These are phyloP conservation scores for Sycophila sp. DNA, from an alignment of 1,140 invertebrate species.

Conservation along the genomic window DNA sequence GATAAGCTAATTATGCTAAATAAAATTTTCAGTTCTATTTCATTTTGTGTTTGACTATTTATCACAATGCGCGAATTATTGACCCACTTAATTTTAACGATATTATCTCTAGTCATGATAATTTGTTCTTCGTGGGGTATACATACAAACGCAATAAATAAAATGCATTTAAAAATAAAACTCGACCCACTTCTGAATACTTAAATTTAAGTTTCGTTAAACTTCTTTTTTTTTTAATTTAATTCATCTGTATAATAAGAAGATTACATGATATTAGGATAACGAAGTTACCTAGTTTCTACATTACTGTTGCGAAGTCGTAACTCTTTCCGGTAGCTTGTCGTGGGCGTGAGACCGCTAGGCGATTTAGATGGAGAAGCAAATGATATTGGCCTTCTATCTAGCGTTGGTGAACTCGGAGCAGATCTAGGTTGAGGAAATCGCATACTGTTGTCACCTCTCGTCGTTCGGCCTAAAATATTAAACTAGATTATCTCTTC, in stretches of 20 bases:
- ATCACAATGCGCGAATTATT: too few species aligned
- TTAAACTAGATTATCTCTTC: not conserved
- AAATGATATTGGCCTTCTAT: conserved; percentile 63
- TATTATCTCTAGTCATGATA: not conserved
- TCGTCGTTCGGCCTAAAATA: conserved; percentile 59
- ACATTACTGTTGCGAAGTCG: conserved; percentile 59
- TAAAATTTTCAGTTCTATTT: too few species aligned
- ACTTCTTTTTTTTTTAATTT: not conserved
- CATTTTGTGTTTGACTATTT: too few species aligned
- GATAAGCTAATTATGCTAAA: too few species aligned
- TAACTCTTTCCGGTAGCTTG: conserved; percentile 67
- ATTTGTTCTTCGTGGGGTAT: not conserved
- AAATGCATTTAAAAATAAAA: too few species aligned
- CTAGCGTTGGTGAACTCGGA: conserved; percentile 73
- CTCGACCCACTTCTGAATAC: too few species aligned
- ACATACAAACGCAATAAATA: too few species aligned
- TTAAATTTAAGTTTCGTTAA: too few species aligned
- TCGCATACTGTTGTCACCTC: conserved; percentile 55
- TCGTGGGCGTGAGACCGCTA: conserved; percentile 59
- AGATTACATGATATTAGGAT: not conserved
- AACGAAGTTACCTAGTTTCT: conserved; percentile 60
- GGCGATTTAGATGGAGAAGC: conserved; percentile 61
- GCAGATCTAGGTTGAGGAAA: conserved; percentile 71
- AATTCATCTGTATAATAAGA: not conserved
- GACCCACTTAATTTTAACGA: too few species aligned